Base-by-base conservation (phyloP, 2,113 vertebrate species). In the Amphilophus citrinellus region DNA sequence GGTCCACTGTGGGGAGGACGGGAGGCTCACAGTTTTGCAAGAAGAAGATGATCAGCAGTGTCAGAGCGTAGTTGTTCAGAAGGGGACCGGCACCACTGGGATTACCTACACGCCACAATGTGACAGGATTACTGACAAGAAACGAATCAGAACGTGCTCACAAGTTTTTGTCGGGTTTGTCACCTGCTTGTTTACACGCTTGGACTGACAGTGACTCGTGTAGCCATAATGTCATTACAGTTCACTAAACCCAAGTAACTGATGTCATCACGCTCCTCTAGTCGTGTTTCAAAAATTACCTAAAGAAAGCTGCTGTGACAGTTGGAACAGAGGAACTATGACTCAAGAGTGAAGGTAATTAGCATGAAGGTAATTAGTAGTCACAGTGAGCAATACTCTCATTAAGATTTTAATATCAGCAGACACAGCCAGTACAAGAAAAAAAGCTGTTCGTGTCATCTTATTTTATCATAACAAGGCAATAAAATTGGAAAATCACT, bases 41-140 rank as follows among this genome's bases (percentile, higher is more conserved):
- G 94, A 95, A 99, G 89, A 97, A 98, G 83, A 99, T 90, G 87
- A 97, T 89, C 75, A 99, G 95, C 91, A 99, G 94, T 0, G 97
- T 98, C 93, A 99, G 93, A 3, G 98, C 97, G 3, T 99, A 99
- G 93, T 98, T 99, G 92, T 96, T 99, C 89, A 99, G 95, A 79
- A 97, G 93, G 2, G 97, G 95, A 2, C 98, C 98, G 0, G 96
- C 93, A 9, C 98, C 98, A 2, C 95, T 94, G 2, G 95, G 94
- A 77, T 97, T 97, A 63, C 96, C 97, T 97, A 42, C 44, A 83
- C 2, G 4, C 37, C 18, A 60, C 10, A 84, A 81, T 0, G 3
- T 1, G 79, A 56, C 27, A 53, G 27, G 0, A 56, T 42, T 35
- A 14, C 2, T 50, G 61, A 73, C 24, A 71, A 13, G 35, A 58